A percentile compares a stretch with the other conserved stretches of the same genome.
Conservation (phyloP, 2,113 vertebrate genomes). For the Eonycteris spelaea region DNA sequence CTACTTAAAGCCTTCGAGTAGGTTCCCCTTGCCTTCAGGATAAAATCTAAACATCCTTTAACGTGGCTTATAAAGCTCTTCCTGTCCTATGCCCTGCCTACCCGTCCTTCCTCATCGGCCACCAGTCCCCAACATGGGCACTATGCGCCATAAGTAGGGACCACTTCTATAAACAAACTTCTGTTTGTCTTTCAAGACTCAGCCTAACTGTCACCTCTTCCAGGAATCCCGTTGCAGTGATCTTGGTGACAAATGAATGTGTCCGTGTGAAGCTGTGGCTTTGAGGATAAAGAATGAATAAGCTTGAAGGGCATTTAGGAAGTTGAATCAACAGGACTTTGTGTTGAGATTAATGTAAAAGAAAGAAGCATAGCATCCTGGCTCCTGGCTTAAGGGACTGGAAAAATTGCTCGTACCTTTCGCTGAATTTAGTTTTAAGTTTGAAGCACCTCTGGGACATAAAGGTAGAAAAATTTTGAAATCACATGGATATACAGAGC, state of each 20-base stretch:
- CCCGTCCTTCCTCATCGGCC: background rate
- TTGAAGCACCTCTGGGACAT: background rate
- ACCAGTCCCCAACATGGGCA: background rate
- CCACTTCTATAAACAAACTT: conserved; percentile 31
- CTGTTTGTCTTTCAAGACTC: conserved; percentile 24
- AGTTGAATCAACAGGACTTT: background rate
- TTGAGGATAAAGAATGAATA: background rate
- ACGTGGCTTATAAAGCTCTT: background rate
- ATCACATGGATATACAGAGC: background rate
- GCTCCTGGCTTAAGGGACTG: background rate
- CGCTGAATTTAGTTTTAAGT: background rate
- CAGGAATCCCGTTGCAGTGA: conserved; percentile 7
- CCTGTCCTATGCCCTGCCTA: background rate
- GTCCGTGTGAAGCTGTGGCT: background rate
- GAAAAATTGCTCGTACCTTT: background rate
- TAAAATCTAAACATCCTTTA: background rate
- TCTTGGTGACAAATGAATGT: background rate
- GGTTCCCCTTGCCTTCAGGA: background rate
- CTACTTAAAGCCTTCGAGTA: background rate
- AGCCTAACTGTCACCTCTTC: background rate
- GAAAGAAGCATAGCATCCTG: background rate
- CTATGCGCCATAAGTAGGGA: background rate
- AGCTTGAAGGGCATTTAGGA: background rate
- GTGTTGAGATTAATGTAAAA: background rate
- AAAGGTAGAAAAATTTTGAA: background rate